phyloP scores from a whole-genome alignment of 2,888 invertebrate species.

The Mesopsocus fuscifrons region DNA sequence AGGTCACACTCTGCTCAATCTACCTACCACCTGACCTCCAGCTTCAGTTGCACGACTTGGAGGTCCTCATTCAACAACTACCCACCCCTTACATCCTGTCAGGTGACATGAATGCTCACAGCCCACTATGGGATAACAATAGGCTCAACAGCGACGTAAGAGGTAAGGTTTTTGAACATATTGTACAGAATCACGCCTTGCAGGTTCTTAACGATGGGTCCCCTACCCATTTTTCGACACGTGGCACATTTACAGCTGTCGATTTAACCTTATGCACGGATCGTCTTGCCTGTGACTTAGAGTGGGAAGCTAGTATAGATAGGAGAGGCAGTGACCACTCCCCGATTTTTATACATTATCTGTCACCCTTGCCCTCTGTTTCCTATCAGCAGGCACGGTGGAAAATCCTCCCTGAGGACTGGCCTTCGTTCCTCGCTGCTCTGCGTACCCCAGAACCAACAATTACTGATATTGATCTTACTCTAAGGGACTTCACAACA shows the following conservation, averaged over 20 bases:
- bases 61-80: background rate
- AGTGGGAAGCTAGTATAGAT: background rate
- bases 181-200: background rate
- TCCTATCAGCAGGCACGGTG: too few relatives aligned
- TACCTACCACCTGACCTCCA: constrained; percentile 12
- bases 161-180: background rate
- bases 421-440: too few relatives aligned
- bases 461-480: too few relatives aligned
- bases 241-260: background rate
- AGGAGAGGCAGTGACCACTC: background rate
- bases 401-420: too few relatives aligned
- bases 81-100: background rate
- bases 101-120: background rate
- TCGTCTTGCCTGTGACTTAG: background rate
- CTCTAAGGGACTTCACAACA: background rate
- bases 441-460: too few relatives aligned
- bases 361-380: too few relatives aligned
- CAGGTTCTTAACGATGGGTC: background rate
- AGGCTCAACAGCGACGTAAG: background rate
- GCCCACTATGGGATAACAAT: background rate
- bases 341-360: background rate
- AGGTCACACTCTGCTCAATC: constrained; percentile 13
- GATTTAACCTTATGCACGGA: background rate
- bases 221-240: background rate
- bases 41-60: background rate